Evolutionary conservation across 2,113 vertebrate genomes (phyloP), one percentile per base, ranked within the genome.

Genomic region (Anhinga rufa): DNA sequence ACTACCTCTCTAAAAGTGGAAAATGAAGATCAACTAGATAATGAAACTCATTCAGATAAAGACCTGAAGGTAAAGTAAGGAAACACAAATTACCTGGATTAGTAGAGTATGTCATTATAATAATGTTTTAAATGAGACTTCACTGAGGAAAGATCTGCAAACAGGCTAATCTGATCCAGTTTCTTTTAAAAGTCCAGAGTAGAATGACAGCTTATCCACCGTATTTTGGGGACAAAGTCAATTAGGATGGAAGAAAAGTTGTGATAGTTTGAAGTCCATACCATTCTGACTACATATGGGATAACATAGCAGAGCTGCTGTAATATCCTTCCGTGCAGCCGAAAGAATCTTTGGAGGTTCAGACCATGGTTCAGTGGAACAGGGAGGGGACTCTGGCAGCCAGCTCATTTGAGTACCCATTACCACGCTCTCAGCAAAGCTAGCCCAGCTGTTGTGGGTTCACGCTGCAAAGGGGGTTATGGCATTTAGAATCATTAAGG

Each of bases 1-100:
- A 90, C 97, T 97, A 89, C 96, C 95, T 97, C 94, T 96, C 80
- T 77, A 77, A 92, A 96, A 81, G 69, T 86, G 64, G 82, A 96
- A 85, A 94, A 90, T 92, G 93, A 96, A 92, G 91, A 95, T 93
- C 94, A 97, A 85, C 40, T 81, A 38, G 88, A 79, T 74, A 97
- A 96, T 86, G 96, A 89, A 97, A 97, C 61, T 87, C 90, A 84
- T 88, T 75, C 92, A 93, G 34, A 93, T 87, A 93, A 96, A 89
- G 78, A 93, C 62, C 72, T 68, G 58, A 96, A 92, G 88, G 80
- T 96, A 91, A 96, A 97, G 71, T 97, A 97, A 96, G 54, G 74
- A 92, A 93, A 52, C 38, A 31, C 10, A 55, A 82, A 40, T 70
- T 69, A 22, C 11, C 4, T 72, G 40, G 46, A 51, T 79, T 93